Evolutionary conservation across 2,888 invertebrate species (phyloP), one percentile per base, ranked within the genome.

Genomic region (Achlya flavicornis): DNA sequence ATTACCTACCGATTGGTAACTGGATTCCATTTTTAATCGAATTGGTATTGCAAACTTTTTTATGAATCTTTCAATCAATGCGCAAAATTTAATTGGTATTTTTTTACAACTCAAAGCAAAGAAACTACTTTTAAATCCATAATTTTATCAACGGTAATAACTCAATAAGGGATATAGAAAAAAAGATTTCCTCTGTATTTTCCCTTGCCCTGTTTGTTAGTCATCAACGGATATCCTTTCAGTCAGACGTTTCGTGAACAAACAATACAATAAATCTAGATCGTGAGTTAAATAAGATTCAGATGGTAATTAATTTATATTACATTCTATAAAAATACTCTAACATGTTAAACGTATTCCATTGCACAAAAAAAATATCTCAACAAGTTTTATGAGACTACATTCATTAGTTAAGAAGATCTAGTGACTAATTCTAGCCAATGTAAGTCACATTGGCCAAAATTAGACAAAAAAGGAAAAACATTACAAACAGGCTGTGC

Each of bases 1-100:
- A 74, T 76, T 75, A 74, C 73, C 65, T 66, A 61, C 67, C 72
- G 73, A 76, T 72, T 75, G 72, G 53, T 73, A 73, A 74, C 71
- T 66, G 73, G 71, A 73, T 76, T 75, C 70, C 70, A 68, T 70
- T 75, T 74, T 68, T 66, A 72, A 70, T 73, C 69, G 63, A 68
- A 74, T 68, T 63, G 72, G 72, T 72, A 67, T 73, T 70, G 70
- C 67, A 67, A 72, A 76, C 70, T 69, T 74, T 72, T 70, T 71
- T 71, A 72, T 74, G 72, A 72, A 53, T 53, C 16, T 19, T 53
- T 19, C 53, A 53, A 53, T 53, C 53, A 53, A 19, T 19, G 53
- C 19, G 53, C 4, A 53, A n/a, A 53, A 19, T 3, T 8, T 10
- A 19, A 53, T 19, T 19, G 19, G 19, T 19, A 19, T 14, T 19